Evolutionary conservation across 2,113 vertebrate genomes (phyloP).

Genomic region (Polypterus senegalus): DNA sequence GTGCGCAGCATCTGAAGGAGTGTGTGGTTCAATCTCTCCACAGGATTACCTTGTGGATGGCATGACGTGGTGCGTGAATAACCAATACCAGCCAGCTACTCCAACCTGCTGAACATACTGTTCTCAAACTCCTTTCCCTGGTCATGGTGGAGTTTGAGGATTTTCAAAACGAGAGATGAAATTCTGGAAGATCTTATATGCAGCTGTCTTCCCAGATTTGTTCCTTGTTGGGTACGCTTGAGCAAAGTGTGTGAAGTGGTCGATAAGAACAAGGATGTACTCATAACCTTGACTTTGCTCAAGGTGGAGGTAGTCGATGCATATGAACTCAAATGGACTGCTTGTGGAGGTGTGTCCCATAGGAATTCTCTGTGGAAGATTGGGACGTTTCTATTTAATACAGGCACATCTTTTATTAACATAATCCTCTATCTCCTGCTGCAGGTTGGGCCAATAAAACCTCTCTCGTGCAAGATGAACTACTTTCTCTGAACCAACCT

Average conservation of each 20-base stretch:
- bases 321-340: not conserved
- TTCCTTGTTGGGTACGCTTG: not conserved
- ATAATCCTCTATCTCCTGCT: not conserved
- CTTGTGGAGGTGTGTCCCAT: not conserved
- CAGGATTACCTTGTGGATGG: not conserved
- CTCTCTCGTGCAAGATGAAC: not conserved
- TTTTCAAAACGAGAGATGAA: not conserved
- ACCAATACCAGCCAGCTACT: not conserved
- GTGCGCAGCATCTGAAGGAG: not conserved
- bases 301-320: not conserved
- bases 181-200: not conserved
- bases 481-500: not conserved
- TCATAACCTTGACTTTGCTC: not conserved
- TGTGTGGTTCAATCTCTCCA: not conserved
- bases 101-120: not conserved
- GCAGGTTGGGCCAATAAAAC: not conserved
- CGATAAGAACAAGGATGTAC: not conserved
- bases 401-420: too few species aligned
- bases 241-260: not conserved
- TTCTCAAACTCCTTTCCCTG: not conserved
- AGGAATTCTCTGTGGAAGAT: not conserved
- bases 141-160: not conserved
- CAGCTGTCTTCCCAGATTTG: not conserved
- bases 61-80: not conserved
- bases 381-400: not conserved